Evolutionary conservation across 2,888 invertebrate species (phyloP), one percentile per base, ranked within the genome.

Genomic region (Octonoba sinensis): DNA sequence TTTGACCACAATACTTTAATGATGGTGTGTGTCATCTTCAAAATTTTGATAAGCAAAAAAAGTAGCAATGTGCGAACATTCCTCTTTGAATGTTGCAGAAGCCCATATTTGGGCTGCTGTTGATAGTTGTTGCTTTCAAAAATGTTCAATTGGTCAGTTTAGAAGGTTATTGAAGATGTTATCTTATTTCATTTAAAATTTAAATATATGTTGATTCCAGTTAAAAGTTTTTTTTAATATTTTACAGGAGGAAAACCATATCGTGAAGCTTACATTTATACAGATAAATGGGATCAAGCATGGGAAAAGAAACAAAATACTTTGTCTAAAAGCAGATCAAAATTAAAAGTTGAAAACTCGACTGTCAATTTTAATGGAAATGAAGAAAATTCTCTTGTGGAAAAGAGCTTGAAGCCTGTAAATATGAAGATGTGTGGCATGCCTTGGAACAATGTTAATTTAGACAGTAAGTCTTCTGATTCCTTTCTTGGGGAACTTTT

Each of bases 211-310:
- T 57, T 11, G 0, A 4, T 20, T 1, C 46, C 46, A 6, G 18
- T 64, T 1, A 18, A 36, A 46, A 36, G 4, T 6, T 56, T 56
- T 13, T 54, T 56, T n/a, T 67, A n/a, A n/a, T n/a, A 15, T 59
- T 67, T 18, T 46, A 36, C 20, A 88, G 94, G 93, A 87, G 90
- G 91, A 82, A 91, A 91, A 86, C 90, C 91, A 54, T 90, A 92
- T 84, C 90, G 92, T 79, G 92, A 93, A 86, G 93, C 93, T 87
- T 94, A 93, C 87, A 92, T 93, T 86, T 94, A 94, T 85, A 88
- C 88, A 84, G 89, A 89, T 82, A 86, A 86, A 12, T 74, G 85
- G n/a, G 89, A 89, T 76, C 83, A 88, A 81, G 87, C 85, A 47
- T 86, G 86, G 60, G 87, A 87, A 69, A 86, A 87, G 22, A 87